A percentile compares a stretch with the other conserved stretches of the same genome.
Conservation (phyloP, 1,140 invertebrate genomes). For the Gryon sp. region DNA sequence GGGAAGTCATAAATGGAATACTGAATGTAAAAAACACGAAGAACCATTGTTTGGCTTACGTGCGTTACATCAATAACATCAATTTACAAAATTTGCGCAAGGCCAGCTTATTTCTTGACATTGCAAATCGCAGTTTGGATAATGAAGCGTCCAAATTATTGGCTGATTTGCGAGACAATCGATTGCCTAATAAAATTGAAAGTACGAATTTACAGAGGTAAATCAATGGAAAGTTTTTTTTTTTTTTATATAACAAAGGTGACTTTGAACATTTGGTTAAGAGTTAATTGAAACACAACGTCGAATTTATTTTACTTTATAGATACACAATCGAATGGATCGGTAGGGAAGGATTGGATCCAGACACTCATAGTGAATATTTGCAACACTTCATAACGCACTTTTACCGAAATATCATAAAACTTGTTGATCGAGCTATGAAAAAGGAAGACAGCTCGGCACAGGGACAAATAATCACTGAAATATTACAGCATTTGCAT, state of each 20-base stretch:
- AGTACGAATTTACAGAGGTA: constrained; percentile 84
- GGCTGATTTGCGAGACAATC: constrained; percentile 92
- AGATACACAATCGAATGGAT: constrained; percentile 98
- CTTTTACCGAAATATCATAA: constrained; percentile 96
- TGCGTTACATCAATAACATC: constrained; percentile 98
- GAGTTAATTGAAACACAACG: too few species aligned
- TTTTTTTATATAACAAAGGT: too few species aligned
- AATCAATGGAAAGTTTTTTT: too few species aligned
- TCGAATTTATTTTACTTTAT: constrained; percentile 21
- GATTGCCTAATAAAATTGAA: constrained; percentile 92
- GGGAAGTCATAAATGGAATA: constrained; percentile 97
- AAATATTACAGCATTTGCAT: constrained; percentile 97
- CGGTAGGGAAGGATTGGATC: constrained; percentile 94
- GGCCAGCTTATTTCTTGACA: constrained; percentile 96
- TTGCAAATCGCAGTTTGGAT: constrained; percentile 94
- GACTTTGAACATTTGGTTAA: too few species aligned
- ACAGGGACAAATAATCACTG: constrained; percentile 95
- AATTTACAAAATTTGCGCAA: constrained; percentile 97
- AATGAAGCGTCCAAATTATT: constrained; percentile 95
- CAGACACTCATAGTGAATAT: constrained; percentile 96
- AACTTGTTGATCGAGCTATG: constrained; percentile 95
- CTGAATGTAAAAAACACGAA: constrained; percentile 96
- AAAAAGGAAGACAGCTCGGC: constrained; percentile 96
- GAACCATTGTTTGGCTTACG: constrained; percentile 97
- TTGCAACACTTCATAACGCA: constrained; percentile 96